Evolutionary conservation across 2,888 invertebrate genomes (phyloP).

Genomic region (Eupithecia vulgata): DNA sequence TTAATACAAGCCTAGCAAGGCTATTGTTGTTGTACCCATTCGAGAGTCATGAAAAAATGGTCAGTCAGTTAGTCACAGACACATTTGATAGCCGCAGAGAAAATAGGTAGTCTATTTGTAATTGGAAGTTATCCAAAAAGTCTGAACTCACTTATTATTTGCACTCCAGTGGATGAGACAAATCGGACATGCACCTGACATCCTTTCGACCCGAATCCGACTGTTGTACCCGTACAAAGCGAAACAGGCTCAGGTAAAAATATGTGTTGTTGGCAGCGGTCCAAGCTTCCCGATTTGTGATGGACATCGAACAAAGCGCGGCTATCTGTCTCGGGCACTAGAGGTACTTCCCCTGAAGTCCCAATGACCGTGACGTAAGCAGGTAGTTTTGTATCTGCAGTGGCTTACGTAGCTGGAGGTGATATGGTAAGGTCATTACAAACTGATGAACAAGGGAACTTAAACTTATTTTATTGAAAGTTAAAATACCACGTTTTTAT

Average conservation of each 20-base stretch:
- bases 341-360: no score
- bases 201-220: not conserved
- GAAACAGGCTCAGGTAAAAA: constrained; percentile 32
- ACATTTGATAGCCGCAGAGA: no score
- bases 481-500: no score
- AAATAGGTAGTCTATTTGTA: not conserved
- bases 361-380: not conserved
- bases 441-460: no score
- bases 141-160: constrained; percentile 2
- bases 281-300: constrained; percentile 27
- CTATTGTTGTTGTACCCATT: no score
- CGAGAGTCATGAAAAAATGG: no score
- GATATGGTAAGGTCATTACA: not conserved
- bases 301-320: constrained; percentile 32
- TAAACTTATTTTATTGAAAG: no score
- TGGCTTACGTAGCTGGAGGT: not conserved
- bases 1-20: no score
- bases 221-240: constrained; percentile 15
- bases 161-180: constrained; percentile 18
- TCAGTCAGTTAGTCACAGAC: no score
- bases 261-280: constrained; percentile 32
- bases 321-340: constrained; percentile 27
- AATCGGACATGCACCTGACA: constrained; percentile 23
- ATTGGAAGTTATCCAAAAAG: not conserved
- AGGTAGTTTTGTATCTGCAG: not conserved